phyloP scores from a whole-genome alignment of 1,140 invertebrate species.

The Tetranychus cinnabarinus region DNA sequence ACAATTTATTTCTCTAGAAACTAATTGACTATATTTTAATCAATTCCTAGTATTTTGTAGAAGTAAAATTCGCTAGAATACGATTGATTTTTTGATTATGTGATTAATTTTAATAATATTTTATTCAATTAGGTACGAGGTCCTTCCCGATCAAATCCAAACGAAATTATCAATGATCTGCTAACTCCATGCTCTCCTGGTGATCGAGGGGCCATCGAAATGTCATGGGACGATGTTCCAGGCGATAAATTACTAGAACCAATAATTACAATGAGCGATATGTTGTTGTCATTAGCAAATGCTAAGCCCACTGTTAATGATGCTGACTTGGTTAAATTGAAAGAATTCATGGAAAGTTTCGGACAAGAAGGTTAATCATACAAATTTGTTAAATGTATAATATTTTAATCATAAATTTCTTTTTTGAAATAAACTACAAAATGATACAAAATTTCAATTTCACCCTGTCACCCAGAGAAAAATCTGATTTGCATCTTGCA shows the following conservation, averaged over 20 bases:
- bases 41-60: no score
- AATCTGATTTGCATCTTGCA: no score
- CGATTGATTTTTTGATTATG: neutral
- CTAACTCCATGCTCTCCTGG: conserved; percentile 90
- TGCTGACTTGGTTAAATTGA: conserved; percentile 74
- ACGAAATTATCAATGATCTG: conserved; percentile 61
- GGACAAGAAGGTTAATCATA: conserved; percentile 73
- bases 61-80: no score
- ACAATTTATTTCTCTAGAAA: neutral
- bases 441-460: no score
- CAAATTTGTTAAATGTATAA: neutral
- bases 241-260: conserved; percentile 92
- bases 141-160: conserved; percentile 56
- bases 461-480: no score
- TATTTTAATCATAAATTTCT: neutral
- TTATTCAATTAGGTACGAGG: conserved; percentile 34
- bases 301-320: conserved; percentile 96
- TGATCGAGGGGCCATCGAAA: conserved; percentile 71
- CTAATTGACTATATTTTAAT: neutral
- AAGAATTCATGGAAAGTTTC: conserved; percentile 93
- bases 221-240: conserved; percentile 89
- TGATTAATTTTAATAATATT: neutral
- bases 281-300: conserved; percentile 67
- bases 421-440: no score
- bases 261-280: conserved; percentile 58